Conservation (phyloP, 1,140 invertebrate genomes). For the Semibalanus balanoides region DNA sequence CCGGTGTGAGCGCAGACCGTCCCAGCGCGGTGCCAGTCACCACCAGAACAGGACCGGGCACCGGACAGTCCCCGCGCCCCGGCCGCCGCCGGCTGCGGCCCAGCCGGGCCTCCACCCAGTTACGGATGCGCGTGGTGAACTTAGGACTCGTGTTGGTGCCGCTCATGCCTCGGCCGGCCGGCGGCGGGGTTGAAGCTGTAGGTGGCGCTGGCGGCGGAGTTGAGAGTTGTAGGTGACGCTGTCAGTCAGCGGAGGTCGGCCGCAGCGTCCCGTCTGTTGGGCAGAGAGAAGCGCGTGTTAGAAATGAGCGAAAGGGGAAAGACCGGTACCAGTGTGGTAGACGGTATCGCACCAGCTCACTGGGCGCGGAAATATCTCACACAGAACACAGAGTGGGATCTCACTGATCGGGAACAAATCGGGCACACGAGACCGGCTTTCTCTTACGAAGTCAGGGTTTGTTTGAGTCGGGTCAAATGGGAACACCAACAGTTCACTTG, state of each 20-base stretch:
- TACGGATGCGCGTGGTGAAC: background rate
- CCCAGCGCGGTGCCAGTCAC: background rate
- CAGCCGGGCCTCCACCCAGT: background rate
- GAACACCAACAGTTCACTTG: no score
- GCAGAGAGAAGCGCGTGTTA: background rate
- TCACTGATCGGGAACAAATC: no score
- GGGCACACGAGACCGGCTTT: no score
- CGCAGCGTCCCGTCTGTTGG: background rate
- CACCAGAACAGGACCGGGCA: background rate
- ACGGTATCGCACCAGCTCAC: no score
- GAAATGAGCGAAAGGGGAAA: background rate
- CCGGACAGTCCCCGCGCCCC: background rate
- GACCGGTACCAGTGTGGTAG: background rate
- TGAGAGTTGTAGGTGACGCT: background rate
- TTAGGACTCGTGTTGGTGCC: constrained; percentile 1
- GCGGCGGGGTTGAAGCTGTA: background rate
- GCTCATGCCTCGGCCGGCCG: background rate
- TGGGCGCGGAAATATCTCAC: no score
- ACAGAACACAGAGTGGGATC: no score
- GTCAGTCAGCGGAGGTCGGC: no score
- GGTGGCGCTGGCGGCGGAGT: background rate
- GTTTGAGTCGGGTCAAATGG: no score
- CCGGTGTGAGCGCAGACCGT: background rate
- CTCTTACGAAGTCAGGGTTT: no score
- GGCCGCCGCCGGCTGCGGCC: background rate